Evolutionary conservation across 2,113 vertebrate species (phyloP).

Genomic region (Pardalotus punctatus): DNA sequence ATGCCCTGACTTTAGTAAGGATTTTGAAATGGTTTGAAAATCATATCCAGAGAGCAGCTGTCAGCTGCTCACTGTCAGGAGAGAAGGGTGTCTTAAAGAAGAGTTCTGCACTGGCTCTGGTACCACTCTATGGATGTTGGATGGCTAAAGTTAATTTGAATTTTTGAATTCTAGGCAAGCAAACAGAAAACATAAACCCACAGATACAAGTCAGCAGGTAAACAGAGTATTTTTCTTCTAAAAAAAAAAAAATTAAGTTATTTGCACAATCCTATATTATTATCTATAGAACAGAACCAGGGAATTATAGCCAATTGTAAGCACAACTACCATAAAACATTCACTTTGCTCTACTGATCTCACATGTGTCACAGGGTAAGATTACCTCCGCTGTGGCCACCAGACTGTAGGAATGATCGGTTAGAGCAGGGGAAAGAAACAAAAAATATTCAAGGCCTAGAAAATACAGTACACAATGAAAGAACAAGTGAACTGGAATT

Average conservation of each 20-base stretch:
- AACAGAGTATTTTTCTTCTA: background rate
- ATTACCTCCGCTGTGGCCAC: background rate
- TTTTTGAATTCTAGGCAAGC: background rate
- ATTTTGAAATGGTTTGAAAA: background rate
- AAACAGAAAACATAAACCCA: background rate
- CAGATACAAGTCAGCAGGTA: background rate
- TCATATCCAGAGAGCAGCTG: background rate
- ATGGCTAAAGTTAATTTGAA: background rate
- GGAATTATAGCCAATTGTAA: background rate
- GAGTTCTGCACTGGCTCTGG: background rate
- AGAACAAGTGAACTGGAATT: background rate
- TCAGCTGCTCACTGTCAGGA: background rate
- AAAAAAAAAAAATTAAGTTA: too few relatives aligned
- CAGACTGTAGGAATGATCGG: background rate
- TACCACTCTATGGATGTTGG: background rate
- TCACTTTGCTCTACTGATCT: background rate
- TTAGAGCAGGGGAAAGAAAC: background rate
- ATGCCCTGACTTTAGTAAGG: background rate
- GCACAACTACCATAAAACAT: background rate
- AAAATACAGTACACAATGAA: background rate
- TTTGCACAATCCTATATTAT: too few relatives aligned
- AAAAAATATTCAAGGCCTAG: background rate
- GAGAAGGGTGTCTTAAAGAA: background rate
- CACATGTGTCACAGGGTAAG: background rate
- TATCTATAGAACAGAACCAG: background rate